These are phyloP conservation scores for Pteropus rufus DNA, from an alignment of 2,797 vertebrate species.

Conservation along the genomic window DNA sequence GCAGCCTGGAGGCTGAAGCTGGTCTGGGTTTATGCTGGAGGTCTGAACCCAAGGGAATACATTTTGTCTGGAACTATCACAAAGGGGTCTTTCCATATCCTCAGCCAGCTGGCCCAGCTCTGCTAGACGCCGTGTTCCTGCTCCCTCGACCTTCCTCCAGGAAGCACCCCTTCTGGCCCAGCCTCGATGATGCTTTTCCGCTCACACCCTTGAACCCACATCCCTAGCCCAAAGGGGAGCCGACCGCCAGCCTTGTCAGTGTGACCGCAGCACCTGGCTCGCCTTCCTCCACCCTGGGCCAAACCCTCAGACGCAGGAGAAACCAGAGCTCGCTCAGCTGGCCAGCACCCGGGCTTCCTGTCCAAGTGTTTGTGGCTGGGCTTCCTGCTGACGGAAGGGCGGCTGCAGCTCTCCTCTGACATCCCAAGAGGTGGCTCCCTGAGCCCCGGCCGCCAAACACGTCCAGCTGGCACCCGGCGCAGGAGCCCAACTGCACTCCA, in stretches of 20 bases:
- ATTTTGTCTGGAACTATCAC: conserved; percentile 28
- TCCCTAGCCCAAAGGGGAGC: conserved; percentile 64
- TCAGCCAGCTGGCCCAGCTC: conserved; percentile 41
- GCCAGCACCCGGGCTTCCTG: conserved; percentile 59
- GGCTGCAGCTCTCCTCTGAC: conserved; percentile 53
- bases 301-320: conserved; percentile 66
- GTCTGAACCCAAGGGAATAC: not conserved
- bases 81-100: not conserved
- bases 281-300: conserved; percentile 55
- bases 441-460: conserved; percentile 21
- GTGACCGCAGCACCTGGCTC: conserved; percentile 67
- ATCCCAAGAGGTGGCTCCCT: conserved; percentile 49
- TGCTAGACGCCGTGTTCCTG: conserved; percentile 11
- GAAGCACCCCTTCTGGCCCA: conserved; percentile 48
- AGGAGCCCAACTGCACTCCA: not conserved
- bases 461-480: conserved; percentile 55
- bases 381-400: conserved; percentile 74
- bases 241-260: not conserved
- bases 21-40: not conserved
- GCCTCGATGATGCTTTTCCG: conserved; percentile 47
- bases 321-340: conserved; percentile 63
- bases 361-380: conserved; percentile 67
- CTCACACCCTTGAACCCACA: conserved; percentile 59
- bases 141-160: conserved; percentile 51
- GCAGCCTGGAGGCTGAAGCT: not conserved